Base-by-base conservation (phyloP, 53 echinoderm and acorn worm genomes). In the Glandiceps talaboti region DNA sequence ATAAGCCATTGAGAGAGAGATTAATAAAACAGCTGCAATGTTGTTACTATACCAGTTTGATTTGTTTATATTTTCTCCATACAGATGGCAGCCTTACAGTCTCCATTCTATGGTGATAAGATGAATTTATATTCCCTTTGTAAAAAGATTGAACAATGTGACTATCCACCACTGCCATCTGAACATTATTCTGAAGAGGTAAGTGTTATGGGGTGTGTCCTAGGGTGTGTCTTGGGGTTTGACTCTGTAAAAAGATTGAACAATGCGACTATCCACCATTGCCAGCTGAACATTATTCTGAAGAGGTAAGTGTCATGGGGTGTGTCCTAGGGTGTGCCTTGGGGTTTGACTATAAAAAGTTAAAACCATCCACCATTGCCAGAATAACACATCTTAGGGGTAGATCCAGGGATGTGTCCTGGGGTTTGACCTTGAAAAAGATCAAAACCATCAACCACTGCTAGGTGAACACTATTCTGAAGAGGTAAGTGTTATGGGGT, bases 81-180 rank as follows among this genome's bases (percentile, higher is more conserved):
- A 33, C 74, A 96, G 96, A 96, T 96, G 96, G 97, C 97, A 74
- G 97, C 97, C 81, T 85, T 96, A 73, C 97, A 96, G 84, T 96
- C 97, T 73, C 96, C 97, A 79, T 96, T 96, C 84, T 96, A 96
- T 89, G 97, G 97, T 27, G 97, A 96, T 86, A 96, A 96, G 90
- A 96, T 96, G 97, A 96, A 96, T 80, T 89, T 96, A 28, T 96
- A 96, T 82, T 93, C 97, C 74, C 86, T 96, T 75, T 96, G 97
- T 88, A 96, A 96, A 90, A 96, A 95, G 91, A 96, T 96, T 29
- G 97, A 96, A 86, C 90, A 96, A 84, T 96, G 97, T 82, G 97
- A 96, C 86, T 96, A 93, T 29, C 97, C 97, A 45, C 97, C 97
- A 86, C 92, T 96, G 77, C 97, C 97, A 81, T 87, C 91, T 33